These are phyloP conservation scores for Alca torda DNA, from an alignment of 2,797 vertebrate genomes.

Conservation along the genomic window DNA sequence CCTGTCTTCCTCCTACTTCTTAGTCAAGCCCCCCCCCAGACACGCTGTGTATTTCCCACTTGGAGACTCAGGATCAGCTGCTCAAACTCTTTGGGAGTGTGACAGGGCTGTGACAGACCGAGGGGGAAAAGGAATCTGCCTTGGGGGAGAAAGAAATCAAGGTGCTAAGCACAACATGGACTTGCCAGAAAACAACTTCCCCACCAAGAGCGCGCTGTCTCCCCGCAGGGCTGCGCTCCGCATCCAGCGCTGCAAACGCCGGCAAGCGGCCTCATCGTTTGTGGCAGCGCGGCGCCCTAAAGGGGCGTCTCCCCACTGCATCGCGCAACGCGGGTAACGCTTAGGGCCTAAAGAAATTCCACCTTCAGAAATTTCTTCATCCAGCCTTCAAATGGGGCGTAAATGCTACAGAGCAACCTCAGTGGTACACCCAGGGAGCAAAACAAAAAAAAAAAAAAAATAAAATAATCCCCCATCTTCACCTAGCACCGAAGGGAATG, in stretches of 20 bases:
- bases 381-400: not conserved
- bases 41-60: not conserved
- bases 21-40: not conserved
- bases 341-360: not conserved
- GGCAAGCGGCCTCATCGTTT: not conserved
- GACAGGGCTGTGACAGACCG: not conserved
- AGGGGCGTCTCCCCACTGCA: not conserved
- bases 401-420: not conserved
- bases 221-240: not conserved
- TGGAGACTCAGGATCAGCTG: slow-evolving; percentile 43
- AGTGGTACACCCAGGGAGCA: not conserved
- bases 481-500: not conserved
- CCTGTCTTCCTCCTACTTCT: not conserved
- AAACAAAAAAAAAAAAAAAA: not conserved
- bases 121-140: not conserved
- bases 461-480: not conserved
- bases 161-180: not conserved
- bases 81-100: not conserved
- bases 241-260: not conserved
- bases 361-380: not conserved
- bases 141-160: slow-evolving; percentile 2
- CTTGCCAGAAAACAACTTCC: slow-evolving; percentile 13
- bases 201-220: not conserved
- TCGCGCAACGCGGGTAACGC: not conserved
- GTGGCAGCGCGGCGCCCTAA: not conserved